These are phyloP conservation scores for Lamproptera curius DNA, from an alignment of 2,888 invertebrate species.

Conservation along the genomic window DNA sequence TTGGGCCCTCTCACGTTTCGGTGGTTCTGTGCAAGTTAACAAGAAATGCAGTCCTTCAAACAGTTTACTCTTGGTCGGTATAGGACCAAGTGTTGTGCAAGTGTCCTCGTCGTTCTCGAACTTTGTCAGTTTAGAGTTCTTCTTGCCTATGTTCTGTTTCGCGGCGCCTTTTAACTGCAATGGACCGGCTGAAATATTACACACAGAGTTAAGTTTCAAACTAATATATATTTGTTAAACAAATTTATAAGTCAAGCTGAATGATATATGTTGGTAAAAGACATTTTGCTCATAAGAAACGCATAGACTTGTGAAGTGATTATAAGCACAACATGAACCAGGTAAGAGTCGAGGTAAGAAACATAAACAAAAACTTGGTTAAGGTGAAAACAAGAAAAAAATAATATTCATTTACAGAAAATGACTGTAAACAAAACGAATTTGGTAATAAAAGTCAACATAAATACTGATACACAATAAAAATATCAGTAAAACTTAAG, in stretches of 20 bases:
- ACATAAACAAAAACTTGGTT: no score
- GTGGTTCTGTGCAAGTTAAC: conserved; percentile 75
- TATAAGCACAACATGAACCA: no score
- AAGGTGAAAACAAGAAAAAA: not conserved
- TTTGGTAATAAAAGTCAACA: conserved; percentile 7
- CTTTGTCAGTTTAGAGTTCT: conserved; percentile 67
- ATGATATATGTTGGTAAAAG: not conserved
- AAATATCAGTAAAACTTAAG: no score
- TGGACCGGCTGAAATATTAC: conserved; percentile 61
- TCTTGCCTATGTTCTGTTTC: conserved; percentile 71
- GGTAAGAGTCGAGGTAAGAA: no score
- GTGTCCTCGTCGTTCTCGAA: conserved; percentile 69
- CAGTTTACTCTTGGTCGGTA: conserved; percentile 66
- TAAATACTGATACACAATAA: no score
- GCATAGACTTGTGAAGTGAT: no score
- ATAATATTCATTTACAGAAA: no score
- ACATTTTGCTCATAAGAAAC: not conserved
- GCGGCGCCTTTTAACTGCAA: conserved; percentile 73
- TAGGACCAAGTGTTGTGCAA: conserved; percentile 72
- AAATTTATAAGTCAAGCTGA: no score
- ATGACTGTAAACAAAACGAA: not conserved
- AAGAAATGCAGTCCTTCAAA: conserved; percentile 79
- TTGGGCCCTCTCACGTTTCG: conserved; percentile 33
- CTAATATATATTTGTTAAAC: no score
- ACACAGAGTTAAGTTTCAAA: no score